Percentiles rank a stretch among this genome's conserved stretches.
Conservation (phyloP, 2,113 vertebrate genomes). For the Osmerus eperlanus region DNA sequence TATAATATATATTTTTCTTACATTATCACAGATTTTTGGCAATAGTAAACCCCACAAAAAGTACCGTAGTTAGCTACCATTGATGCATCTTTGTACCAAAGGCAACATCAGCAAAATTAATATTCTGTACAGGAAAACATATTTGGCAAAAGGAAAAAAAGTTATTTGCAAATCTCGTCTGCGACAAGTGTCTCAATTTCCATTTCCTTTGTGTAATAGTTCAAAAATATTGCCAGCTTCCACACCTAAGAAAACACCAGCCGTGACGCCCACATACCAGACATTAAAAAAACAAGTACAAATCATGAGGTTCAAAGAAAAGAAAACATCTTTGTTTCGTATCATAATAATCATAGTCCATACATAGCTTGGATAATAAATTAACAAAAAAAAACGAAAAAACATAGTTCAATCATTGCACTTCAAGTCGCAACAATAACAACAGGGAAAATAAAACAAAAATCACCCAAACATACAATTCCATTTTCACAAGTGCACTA, state of each 20-base stretch:
- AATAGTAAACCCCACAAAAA: conserved; percentile 67
- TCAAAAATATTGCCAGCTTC: conserved; percentile 70
- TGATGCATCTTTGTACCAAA: conserved; percentile 70
- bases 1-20: conserved; percentile 23
- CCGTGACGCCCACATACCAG: conserved; percentile 46
- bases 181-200: conserved; percentile 27
- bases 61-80: conserved; percentile 60
- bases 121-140: conserved; percentile 61
- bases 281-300: conserved; percentile 41
- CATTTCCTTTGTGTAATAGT: conserved; percentile 51
- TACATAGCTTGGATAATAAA: conserved; percentile 35
- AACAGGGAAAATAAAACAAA: conserved; percentile 24
- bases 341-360: conserved; percentile 37
- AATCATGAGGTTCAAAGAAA: conserved; percentile 52
- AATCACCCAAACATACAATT: conserved; percentile 49
- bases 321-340: conserved; percentile 42
- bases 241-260: conserved; percentile 34
- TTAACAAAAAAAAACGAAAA: conserved; percentile 35
- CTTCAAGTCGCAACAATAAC: conserved; percentile 55
- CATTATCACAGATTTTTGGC: conserved; percentile 65
- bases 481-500: conserved; percentile 64
- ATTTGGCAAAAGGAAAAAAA: conserved; percentile 67
- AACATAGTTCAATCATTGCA: conserved; percentile 52
- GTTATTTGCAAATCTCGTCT: conserved; percentile 44
- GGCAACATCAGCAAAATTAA: conserved; percentile 64